phyloP scores from a whole-genome alignment of 2,797 vertebrate genomes.

The Podarcis siculus region DNA sequence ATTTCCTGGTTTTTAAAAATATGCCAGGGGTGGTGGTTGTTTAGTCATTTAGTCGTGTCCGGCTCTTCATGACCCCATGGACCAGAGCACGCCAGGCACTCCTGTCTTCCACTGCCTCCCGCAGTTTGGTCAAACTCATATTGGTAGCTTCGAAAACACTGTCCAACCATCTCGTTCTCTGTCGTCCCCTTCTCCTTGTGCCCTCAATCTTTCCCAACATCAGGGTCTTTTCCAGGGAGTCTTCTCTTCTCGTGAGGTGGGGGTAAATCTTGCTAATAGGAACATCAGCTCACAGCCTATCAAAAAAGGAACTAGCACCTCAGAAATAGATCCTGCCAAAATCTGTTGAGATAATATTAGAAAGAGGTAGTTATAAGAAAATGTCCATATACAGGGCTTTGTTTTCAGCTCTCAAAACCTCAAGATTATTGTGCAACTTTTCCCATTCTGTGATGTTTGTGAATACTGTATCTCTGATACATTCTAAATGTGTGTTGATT shows the following conservation, averaged over 20 bases:
- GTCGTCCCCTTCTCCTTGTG: too few species aligned
- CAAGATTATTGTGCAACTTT: background rate
- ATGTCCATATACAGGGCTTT: slow-evolving; percentile 10
- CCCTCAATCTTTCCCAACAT: too few species aligned
- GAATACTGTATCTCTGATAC: background rate
- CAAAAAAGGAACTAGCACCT: slow-evolving; percentile 33
- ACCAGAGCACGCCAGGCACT: too few species aligned
- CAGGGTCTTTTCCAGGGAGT: too few species aligned
- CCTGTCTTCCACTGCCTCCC: too few species aligned
- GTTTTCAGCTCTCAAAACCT: slow-evolving; percentile 10
- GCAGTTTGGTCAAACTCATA: too few species aligned
- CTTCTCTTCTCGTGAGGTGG: too few species aligned
- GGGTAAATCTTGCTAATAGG: slow-evolving; percentile 24
- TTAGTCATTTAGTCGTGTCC: too few species aligned
- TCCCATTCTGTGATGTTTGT: background rate
- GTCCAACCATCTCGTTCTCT: too few species aligned
- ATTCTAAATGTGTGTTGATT: background rate
- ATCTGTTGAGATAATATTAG: slow-evolving; percentile 12
- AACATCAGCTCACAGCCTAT: background rate
- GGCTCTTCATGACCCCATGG: too few species aligned
- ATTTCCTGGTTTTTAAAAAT: slow-evolving; percentile 49
- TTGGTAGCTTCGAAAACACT: too few species aligned
- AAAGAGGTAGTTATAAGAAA: slow-evolving; percentile 14
- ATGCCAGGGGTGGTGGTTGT: background rate
- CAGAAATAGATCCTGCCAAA: slow-evolving; percentile 8